Base-by-base conservation (phyloP, 1,140 invertebrate species). In the Nasonia longicornis region DNA sequence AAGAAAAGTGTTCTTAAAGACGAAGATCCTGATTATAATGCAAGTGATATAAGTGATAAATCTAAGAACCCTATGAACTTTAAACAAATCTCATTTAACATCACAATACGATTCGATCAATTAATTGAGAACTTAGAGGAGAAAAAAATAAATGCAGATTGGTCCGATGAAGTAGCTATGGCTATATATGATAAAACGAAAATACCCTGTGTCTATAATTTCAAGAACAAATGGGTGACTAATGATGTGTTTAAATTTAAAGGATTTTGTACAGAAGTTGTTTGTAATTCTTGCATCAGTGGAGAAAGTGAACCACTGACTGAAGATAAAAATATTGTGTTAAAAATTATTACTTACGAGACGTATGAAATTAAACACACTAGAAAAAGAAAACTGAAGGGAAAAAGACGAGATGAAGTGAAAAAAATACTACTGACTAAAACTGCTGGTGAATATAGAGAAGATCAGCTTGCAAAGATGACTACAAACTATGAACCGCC, bases 231-330 rank as follows among this genome's bases (percentile, higher is more conserved):
- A 29, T 69, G 26, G 20, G 26, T 69, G 26, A 69, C 66, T 26
- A 29, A 69, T 26, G 10, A 69, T 69, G 10, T 69, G 26, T 69
- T 69, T 69, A 69, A 69, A 31, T 69, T 69, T 69, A 29, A 69
- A 3, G 26, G 66, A 69, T 31, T 35, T 6, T 69, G 11, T 31
- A 26, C 8, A 26, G 11, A 22, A 1, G 22, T 29, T 67, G 66
- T 67, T 14, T 66, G 63, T n/a, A 38, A 38, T 3, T 70, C 67
- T 31, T 14, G 3, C 12, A 70, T 70, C 11, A 31, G 29, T 70
- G 67, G 29, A 31, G 67, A 70, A 70, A 11, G 67, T 14, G 29
- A 26, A 8, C 63, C 7, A 10, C 22, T 26, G 2, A 69, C 3
- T 69, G 67, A 70, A 16, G 11, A 70, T 31, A 12, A 70, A 14